These are phyloP conservation scores for Gallinago media DNA, from an alignment of 2,113 vertebrate species.

Conservation along the genomic window DNA sequence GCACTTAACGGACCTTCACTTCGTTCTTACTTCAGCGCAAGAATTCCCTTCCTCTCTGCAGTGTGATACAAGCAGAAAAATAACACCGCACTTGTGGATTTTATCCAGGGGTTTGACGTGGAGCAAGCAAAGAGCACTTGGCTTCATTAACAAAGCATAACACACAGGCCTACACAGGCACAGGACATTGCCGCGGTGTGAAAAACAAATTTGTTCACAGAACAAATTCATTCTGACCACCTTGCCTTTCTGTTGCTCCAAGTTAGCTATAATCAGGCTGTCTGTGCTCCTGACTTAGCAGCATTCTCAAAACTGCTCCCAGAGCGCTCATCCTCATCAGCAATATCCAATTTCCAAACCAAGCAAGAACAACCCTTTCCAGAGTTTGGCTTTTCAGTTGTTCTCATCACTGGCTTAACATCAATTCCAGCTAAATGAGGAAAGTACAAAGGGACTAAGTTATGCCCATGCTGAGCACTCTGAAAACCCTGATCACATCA, in stretches of 20 bases:
- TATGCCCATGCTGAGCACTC: not conserved
- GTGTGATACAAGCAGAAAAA: not conserved
- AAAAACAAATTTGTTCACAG: not conserved
- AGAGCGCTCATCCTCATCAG: constrained; percentile 6
- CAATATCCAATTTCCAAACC: not conserved
- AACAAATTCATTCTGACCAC: not conserved
- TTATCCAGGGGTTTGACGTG: not conserved
- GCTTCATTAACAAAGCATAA: not conserved
- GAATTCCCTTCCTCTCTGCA: not conserved
- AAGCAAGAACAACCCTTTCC: not conserved
- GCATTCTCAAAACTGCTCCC: constrained; percentile 26
- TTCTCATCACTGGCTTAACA: not conserved
- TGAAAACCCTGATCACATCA: not conserved
- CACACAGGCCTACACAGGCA: not conserved
- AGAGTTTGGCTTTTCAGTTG: not conserved
- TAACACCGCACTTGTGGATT: not conserved
- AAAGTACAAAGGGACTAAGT: not conserved
- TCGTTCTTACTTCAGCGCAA: not conserved
- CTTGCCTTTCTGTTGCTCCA: not conserved
- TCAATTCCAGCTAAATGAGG: not conserved
- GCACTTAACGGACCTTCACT: fast-evolving
- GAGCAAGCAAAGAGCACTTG: not conserved
- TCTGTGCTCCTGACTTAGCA: not conserved
- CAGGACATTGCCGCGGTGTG: not conserved
- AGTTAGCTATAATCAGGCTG: not conserved